Evolutionary conservation across 2,888 invertebrate species (phyloP), one percentile per base, ranked within the genome.

Genomic region (Agrilus mali): DNA sequence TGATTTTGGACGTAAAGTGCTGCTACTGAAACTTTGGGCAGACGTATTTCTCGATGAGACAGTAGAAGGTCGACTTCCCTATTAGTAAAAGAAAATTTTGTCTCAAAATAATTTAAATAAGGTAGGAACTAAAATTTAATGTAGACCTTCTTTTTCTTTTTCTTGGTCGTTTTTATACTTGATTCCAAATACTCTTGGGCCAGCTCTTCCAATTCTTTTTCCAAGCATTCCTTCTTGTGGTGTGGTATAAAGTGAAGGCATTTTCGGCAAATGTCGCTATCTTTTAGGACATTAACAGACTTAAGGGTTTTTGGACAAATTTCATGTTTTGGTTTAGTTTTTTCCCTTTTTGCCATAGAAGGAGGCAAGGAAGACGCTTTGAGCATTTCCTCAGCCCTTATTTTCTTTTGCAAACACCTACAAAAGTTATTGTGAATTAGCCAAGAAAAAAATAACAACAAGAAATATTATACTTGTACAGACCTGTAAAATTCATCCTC

Each of bases 401-500:
- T 75, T 55, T 77, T 77, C 52, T 78, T 77, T 55, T 79, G 79
- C 53, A 82, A 68, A 14, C 74, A 69, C 50, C 80, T 78, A 50
- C 17, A 59, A 55, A 6, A 41, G 7, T n/a, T n/a, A n/a, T n/a
- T n/a, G n/a, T n/a, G 13, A 34, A 36, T 38, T 32, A 17, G 20
- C 22, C 13, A 38, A 5, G 34, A 4, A 33, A 32, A 14, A 7
- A 14, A 33, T 7, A 33, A 33, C 34, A n/a, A 33, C 3, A 33
- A 7, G 34, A 33, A 33, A 33, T n/a, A n/a, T n/a, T n/a, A 33
- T 13, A 14, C 8, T 13, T 33, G 6, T 20, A 16, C 20, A 20
- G 8, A 81, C 80, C 80, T 73, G 60, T 79, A 81, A 64, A 77
- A 83, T 50, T 82, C 80, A 53, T 82, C 79, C 57, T 83, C 81